Conservation (phyloP, 2,888 invertebrate genomes). For the Sphaerophoria rueppellii region DNA sequence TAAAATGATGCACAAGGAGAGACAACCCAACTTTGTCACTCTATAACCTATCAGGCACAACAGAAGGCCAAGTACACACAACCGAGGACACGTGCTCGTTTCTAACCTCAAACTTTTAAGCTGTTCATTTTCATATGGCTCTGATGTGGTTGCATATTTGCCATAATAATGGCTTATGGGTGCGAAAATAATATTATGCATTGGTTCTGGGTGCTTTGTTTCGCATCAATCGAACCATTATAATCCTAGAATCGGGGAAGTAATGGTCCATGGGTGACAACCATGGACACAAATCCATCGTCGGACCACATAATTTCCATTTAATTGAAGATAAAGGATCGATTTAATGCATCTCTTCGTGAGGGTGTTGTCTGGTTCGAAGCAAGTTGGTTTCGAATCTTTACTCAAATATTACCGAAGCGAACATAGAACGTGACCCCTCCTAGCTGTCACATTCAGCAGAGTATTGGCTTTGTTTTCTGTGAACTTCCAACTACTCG, state of each 20-base stretch:
- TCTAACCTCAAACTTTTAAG: slow-evolving; percentile 4
- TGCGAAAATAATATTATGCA: slow-evolving; percentile 20
- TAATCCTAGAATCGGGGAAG: neutral
- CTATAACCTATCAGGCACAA: too few species aligned
- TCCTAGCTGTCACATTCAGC: slow-evolving; percentile 13
- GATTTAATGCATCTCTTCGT: slow-evolving; percentile 54
- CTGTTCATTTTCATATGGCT: neutral
- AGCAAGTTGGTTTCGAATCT: slow-evolving; percentile 2
- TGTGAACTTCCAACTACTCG: neutral
- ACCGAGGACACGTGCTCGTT: slow-evolving; percentile 16
- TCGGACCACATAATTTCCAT: slow-evolving; percentile 48
- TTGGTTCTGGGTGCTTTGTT: neutral
- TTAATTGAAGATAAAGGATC: slow-evolving; percentile 54
- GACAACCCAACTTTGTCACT: neutral
- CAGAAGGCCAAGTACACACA: neutral
- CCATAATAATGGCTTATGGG: slow-evolving; percentile 26
- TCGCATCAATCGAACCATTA: neutral
- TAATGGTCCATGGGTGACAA: neutral
- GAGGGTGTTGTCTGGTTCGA: slow-evolving; percentile 17
- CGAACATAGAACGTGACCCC: neutral
- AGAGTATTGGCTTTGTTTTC: slow-evolving; percentile 13
- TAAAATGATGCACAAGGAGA: neutral
- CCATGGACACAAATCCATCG: slow-evolving; percentile 12
- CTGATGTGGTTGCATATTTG: slow-evolving; percentile 1
- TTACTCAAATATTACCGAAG: neutral